Percentiles rank a stretch among this genome's conserved stretches.
These are phyloP conservation scores for Stenodema calcarata DNA, from an alignment of 2,888 invertebrate genomes.

Conservation along the genomic window DNA sequence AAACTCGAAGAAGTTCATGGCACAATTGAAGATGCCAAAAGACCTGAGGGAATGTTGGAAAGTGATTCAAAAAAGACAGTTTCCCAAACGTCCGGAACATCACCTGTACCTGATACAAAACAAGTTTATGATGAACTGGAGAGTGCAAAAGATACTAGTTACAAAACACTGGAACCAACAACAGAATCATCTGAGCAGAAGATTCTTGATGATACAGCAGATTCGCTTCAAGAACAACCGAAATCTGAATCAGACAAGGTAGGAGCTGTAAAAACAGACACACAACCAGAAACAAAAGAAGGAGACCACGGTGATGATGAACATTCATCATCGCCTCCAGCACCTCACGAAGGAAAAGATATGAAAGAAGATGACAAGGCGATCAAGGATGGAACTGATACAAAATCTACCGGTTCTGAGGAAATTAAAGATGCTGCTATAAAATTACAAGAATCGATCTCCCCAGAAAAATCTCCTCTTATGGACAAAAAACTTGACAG, in stretches of 20 bases:
- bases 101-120: no score
- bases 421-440: not conserved
- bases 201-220: not conserved
- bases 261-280: not conserved
- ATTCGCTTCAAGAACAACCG: not conserved
- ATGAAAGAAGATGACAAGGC: not conserved
- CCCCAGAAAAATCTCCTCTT: not conserved
- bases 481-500: not conserved
- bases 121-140: not conserved
- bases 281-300: not conserved
- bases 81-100: no score
- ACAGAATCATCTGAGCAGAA: no score
- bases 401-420: not conserved
- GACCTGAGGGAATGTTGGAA: no score
- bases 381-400: not conserved
- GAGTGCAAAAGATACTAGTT: not conserved
- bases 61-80: no score
- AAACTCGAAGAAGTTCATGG: no score
- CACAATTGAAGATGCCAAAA: no score
- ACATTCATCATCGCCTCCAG: constrained; percentile 17
- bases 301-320: not conserved
- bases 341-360: not conserved
- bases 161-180: not conserved
- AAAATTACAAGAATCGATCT: not conserved
- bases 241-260: not conserved